Percentiles rank a stretch among this genome's conserved stretches.
Conservation (phyloP, 1,140 invertebrate species). For the Apolygus lucorum region DNA sequence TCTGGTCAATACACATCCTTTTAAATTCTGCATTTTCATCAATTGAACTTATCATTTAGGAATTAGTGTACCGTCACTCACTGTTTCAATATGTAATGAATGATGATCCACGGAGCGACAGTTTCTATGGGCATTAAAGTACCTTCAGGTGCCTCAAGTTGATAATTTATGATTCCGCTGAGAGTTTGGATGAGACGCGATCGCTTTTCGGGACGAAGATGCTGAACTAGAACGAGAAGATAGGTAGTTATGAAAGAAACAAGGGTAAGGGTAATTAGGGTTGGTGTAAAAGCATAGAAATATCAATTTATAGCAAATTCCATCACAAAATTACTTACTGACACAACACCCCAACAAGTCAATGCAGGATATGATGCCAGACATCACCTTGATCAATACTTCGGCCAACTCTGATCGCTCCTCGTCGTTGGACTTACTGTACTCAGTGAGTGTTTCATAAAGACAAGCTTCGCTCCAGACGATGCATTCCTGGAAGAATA, state of each 20-base stretch:
- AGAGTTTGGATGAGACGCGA: constrained; percentile 64
- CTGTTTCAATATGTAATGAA: constrained; percentile 66
- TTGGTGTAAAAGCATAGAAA: too few species aligned
- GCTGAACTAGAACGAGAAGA: constrained; percentile 29
- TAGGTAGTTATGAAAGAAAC: too few species aligned
- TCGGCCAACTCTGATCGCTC: constrained; percentile 53
- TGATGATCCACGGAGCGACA: constrained; percentile 70
- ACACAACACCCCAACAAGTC: constrained; percentile 47
- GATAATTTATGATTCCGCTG: constrained; percentile 60
- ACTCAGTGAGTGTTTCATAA: constrained; percentile 41
- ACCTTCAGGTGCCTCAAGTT: constrained; percentile 54
- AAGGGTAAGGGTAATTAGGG: too few species aligned
- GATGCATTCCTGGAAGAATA: constrained; percentile 52
- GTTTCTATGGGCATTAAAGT: constrained; percentile 58
- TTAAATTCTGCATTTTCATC: too few species aligned
- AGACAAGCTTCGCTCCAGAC: constrained; percentile 65
- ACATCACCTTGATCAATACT: constrained; percentile 56
- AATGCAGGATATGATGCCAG: constrained; percentile 56
- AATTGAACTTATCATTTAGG: constrained; percentile 14
- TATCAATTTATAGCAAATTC: neutral
- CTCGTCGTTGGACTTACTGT: constrained; percentile 24
- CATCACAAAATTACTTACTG: constrained; percentile 34
- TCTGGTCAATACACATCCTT: too few species aligned
- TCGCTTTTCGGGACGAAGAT: constrained; percentile 46
- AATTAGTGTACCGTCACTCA: constrained; percentile 33